phyloP scores from a whole-genome alignment of 2,888 invertebrate genomes.

The Griposia aprilina region DNA sequence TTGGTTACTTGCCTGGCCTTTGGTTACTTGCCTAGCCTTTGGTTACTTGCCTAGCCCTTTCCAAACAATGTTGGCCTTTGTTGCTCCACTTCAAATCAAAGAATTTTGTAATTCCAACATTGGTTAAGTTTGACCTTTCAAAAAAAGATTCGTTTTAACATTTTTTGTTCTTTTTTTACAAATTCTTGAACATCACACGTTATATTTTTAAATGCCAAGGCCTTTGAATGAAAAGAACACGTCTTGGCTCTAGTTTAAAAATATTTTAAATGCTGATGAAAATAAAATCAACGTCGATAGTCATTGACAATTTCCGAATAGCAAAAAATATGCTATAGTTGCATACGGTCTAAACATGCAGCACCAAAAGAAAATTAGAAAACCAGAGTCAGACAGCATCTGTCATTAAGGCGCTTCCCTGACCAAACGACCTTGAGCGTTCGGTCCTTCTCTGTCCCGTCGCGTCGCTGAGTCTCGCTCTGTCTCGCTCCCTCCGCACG shows the following conservation, averaged over 20 bases:
- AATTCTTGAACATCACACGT: constrained; percentile 9
- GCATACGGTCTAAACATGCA: neutral
- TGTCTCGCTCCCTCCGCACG: too few species aligned
- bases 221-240: neutral
- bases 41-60: too few species aligned
- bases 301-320: neutral
- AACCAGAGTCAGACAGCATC: neutral
- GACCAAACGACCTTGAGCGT: too few species aligned
- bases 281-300: neutral
- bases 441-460: too few species aligned
- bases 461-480: too few species aligned
- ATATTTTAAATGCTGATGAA: neutral
- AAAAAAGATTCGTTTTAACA: neutral
- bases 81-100: neutral
- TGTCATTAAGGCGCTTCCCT: too few species aligned
- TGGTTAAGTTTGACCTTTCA: constrained; percentile 24
- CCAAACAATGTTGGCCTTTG: neutral
- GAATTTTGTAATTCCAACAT: constrained; percentile 17
- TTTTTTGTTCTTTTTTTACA: constrained; percentile 1
- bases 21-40: too few species aligned
- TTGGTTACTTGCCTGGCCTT: too few species aligned
- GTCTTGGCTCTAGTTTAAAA: neutral
- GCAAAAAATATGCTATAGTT: neutral
- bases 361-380: neutral
- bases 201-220: constrained; percentile 40